These are phyloP conservation scores for Drosophila borealis DNA, from an alignment of 2,888 invertebrate species.

Conservation along the genomic window DNA sequence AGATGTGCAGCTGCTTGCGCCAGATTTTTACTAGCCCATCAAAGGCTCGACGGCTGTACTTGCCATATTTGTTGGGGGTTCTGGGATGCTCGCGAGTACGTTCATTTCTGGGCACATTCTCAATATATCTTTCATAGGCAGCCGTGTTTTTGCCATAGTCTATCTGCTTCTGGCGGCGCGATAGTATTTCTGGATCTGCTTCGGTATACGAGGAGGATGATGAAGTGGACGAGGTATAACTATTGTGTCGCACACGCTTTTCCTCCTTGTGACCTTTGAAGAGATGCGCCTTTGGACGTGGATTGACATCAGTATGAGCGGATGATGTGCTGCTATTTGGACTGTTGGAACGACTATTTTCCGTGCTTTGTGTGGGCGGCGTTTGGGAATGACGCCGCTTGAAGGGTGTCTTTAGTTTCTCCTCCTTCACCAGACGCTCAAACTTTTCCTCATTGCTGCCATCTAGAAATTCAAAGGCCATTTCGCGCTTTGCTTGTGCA, in stretches of 20 bases:
- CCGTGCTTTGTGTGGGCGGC: conserved; percentile 68
- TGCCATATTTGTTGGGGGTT: conserved; percentile 94
- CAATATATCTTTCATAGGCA: conserved; percentile 92
- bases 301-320: conserved; percentile 23
- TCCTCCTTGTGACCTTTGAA: conserved; percentile 69
- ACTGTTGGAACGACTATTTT: conserved; percentile 81
- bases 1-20: conserved; percentile 93
- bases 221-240: conserved; percentile 80
- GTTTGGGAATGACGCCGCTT: conserved; percentile 83
- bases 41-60: conserved; percentile 97
- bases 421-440: conserved; percentile 82
- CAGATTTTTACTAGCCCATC: conserved; percentile 95
- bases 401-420: conserved; percentile 84
- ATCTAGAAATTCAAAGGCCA: conserved; percentile 78
- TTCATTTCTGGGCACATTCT: conserved; percentile 88
- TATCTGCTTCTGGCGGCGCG: conserved; percentile 95
- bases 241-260: conserved; percentile 81
- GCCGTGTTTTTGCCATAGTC: conserved; percentile 97
- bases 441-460: conserved; percentile 84
- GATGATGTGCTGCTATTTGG: conserved; percentile 71
- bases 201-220: conserved; percentile 85
- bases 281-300: conserved; percentile 2
- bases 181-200: conserved; percentile 89
- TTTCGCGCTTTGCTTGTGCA: conserved; percentile 63
- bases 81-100: conserved; percentile 91